Base-by-base conservation (phyloP, 2,888 invertebrate genomes). In the Bellardia pandia region DNA sequence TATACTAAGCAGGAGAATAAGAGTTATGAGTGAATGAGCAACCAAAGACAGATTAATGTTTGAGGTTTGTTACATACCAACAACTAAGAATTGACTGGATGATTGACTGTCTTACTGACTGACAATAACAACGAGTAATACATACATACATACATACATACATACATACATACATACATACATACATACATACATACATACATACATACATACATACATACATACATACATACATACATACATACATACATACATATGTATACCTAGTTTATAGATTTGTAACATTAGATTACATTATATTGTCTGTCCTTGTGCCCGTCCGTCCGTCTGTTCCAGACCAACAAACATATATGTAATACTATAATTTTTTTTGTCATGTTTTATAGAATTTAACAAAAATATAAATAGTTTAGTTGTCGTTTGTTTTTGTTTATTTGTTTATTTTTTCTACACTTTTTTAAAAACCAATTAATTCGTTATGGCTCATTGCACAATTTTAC, bases 401-500 rank as follows among this genome's bases (percentile, higher is more conserved):
- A 56, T 76, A 80, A 64, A 86, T 81, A 42, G 60, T 51, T 75
- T 62, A 71, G 76, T 68, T 60, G 23, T 8, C 45, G n/a, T 80
- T 60, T 13, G 5, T 48, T 81, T 74, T 82, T 76, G 51, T 45
- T 76, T 69, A 69, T 74, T 82, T 76, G 51, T 45, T 76, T 69
- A 69, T 69, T 56, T 62, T 23, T 56, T 75, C 48, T 69, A 75
- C 14, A 51, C 16, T 60, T 72, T 56, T 78, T 42, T 45, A 69
- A 78, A 81, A 81, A 77, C 51, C 78, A 87, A 85, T 87, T 87
- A 87, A 85, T 78, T 85, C 75, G 87, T 87, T 82, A 75, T 81
- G 85, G 87, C 78, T 87, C 81, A 87, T 87, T 87, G 87, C 85
- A 82, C 85, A 87, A 75, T 85, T 85, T 87, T 82, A 85, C 78